Evolutionary conservation across 2,888 invertebrate genomes (phyloP).

Genomic region (Neoascia interrupta): DNA sequence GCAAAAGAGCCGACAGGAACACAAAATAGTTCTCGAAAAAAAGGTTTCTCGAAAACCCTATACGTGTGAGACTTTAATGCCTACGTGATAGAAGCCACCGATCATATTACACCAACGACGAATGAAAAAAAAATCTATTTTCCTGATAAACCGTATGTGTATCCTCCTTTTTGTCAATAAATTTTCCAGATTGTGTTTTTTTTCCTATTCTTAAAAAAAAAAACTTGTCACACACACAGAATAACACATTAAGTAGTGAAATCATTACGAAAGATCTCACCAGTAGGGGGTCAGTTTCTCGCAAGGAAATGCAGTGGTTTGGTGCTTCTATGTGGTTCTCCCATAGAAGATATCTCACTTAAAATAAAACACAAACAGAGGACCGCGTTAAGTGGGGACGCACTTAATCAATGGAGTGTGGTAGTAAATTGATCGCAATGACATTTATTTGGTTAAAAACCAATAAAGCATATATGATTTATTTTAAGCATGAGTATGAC

Average conservation of each 20-base stretch:
- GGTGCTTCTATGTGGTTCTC: constrained; percentile 3
- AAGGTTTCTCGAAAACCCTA: neutral
- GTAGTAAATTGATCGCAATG: constrained; percentile 22
- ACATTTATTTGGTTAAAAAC: too few relatives aligned
- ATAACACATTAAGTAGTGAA: constrained; percentile 55
- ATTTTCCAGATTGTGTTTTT: constrained; percentile 8
- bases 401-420: constrained; percentile 43
- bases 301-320: constrained; percentile 7
- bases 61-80: neutral
- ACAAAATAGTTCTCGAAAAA: neutral
- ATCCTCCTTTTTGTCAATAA: constrained; percentile 10
- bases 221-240: constrained; percentile 58
- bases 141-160: neutral
- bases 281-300: constrained; percentile 43
- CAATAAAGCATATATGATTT: constrained; percentile 26
- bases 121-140: neutral
- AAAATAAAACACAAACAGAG: constrained; percentile 8
- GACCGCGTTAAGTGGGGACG: constrained; percentile 36
- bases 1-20: neutral
- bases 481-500: neutral
- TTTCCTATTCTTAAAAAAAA: constrained; percentile 11
- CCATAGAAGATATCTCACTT: neutral
- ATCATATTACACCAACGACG: constrained; percentile 5
- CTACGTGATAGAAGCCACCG: too few relatives aligned
- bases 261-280: constrained; percentile 18